These are phyloP conservation scores for Epirrhoe tristata DNA, from an alignment of 2,888 invertebrate species.

Conservation along the genomic window DNA sequence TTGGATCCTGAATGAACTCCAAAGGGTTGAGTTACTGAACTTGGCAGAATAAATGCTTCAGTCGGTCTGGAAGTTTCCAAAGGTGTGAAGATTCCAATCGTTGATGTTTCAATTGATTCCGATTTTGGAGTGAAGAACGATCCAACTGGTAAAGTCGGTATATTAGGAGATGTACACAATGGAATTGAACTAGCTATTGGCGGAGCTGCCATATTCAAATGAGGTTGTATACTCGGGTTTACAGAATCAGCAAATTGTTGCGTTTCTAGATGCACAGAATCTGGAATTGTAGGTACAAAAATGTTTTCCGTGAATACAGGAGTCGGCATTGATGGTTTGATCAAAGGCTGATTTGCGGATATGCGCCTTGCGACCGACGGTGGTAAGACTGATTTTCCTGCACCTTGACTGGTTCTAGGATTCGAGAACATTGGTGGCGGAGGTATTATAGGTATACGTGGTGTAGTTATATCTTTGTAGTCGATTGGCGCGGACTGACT, in stretches of 20 bases:
- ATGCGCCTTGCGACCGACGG: conserved; percentile 77
- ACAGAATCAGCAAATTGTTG: neutral
- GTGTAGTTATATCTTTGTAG: conserved; percentile 28
- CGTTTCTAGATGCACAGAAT: conserved; percentile 11
- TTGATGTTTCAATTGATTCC: neutral
- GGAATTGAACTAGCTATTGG: conserved; percentile 8
- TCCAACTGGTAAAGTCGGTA: conserved; percentile 3
- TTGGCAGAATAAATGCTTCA: conserved; percentile 1
- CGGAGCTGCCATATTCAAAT: neutral
- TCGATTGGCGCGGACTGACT: conserved; percentile 31
- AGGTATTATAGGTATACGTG: conserved; percentile 61
- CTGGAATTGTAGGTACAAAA: conserved; percentile 58
- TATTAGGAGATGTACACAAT: conserved; percentile 14
- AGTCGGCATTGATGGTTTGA: conserved; percentile 55
- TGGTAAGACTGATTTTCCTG: conserved; percentile 68
- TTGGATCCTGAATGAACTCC: neutral
- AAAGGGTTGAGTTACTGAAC: conserved; percentile 2
- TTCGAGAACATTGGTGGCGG: conserved; percentile 79
- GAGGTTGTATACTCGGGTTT: conserved; percentile 1
- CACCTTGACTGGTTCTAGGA: conserved; percentile 50
- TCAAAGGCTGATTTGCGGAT: conserved; percentile 65
- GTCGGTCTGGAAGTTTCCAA: neutral
- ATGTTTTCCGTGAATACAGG: conserved; percentile 58
- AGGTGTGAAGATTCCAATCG: neutral
- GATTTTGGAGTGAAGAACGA: conserved; percentile 7